Percentiles rank a stretch among this genome's conserved stretches.
These are phyloP conservation scores for Cephus rjabovi DNA, from an alignment of 2,888 invertebrate genomes.

Conservation along the genomic window DNA sequence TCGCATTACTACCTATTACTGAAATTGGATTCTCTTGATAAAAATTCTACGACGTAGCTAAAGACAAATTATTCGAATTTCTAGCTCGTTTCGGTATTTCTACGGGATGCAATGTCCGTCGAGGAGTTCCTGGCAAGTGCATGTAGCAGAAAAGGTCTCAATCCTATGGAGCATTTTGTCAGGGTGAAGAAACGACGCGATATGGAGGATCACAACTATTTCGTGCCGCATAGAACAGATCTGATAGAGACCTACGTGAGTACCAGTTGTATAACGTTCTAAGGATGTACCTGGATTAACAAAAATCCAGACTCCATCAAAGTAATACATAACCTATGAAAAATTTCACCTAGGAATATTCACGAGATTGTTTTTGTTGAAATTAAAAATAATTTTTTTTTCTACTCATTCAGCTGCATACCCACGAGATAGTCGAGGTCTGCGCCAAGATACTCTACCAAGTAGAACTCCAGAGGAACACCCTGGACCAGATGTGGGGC, in stretches of 20 bases:
- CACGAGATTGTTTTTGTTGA: neutral
- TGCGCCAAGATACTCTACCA: conserved; percentile 97
- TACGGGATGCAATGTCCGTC: conserved; percentile 93
- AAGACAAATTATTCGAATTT: conserved; percentile 22
- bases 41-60: neutral
- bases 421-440: conserved; percentile 95
- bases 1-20: neutral
- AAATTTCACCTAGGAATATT: neutral
- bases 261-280: conserved; percentile 44
- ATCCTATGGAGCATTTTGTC: conserved; percentile 96
- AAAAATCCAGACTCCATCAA: neutral
- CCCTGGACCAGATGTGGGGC: conserved; percentile 97
- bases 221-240: conserved; percentile 94
- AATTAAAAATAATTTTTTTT: neutral
- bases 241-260: conserved; percentile 96
- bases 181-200: conserved; percentile 93
- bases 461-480: conserved; percentile 91
- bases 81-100: conserved; percentile 81
- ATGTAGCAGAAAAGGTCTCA: conserved; percentile 91
- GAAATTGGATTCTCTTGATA: neutral
- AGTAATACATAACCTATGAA: neutral
- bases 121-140: conserved; percentile 95
- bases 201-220: conserved; percentile 96
- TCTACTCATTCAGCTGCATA: conserved; percentile 78
- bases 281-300: neutral